Percentiles rank a stretch among this genome's conserved stretches.
Conservation (phyloP, 2,797 vertebrate genomes). For the Clarias fuscus region DNA sequence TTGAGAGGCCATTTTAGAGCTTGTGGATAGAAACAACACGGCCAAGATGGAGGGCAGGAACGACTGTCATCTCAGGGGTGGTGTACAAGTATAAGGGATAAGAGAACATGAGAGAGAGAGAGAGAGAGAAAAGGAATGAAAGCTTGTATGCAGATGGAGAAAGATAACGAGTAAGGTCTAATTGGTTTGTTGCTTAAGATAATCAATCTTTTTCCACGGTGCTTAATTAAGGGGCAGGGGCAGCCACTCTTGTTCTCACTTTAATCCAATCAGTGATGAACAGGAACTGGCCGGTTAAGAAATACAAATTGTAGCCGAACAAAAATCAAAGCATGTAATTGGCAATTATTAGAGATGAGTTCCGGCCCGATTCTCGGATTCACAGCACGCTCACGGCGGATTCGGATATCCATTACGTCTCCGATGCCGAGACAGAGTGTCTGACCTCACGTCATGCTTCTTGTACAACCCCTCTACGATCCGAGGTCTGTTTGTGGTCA, state of each 20-base stretch:
- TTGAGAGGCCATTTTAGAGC: constrained; percentile 48
- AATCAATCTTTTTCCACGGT: constrained; percentile 64
- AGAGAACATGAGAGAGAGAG: background rate
- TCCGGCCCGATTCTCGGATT: constrained; percentile 6
- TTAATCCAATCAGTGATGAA: constrained; percentile 60
- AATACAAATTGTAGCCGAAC: constrained; percentile 55
- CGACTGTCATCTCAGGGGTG: background rate
- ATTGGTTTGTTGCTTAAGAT: constrained; percentile 69
- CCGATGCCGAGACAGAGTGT: background rate
- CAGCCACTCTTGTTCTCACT: constrained; percentile 54
- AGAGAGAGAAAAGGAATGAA: constrained; percentile 39
- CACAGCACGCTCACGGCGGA: background rate
- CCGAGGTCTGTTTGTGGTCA: background rate
- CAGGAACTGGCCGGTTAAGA: constrained; percentile 55
- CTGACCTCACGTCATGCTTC: background rate
- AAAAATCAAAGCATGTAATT: constrained; percentile 60
- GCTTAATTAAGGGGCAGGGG: constrained; percentile 65
- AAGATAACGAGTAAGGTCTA: constrained; percentile 63
- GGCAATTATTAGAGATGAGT: constrained; percentile 53
- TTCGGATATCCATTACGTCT: background rate
- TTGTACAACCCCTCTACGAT: background rate
- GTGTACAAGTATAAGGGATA: background rate
- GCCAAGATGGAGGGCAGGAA: constrained; percentile 35
- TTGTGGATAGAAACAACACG: constrained; percentile 17
- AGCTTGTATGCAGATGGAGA: background rate